Conservation (phyloP, 2,888 invertebrate species). For the Hermaeophaga mercurialis region DNA sequence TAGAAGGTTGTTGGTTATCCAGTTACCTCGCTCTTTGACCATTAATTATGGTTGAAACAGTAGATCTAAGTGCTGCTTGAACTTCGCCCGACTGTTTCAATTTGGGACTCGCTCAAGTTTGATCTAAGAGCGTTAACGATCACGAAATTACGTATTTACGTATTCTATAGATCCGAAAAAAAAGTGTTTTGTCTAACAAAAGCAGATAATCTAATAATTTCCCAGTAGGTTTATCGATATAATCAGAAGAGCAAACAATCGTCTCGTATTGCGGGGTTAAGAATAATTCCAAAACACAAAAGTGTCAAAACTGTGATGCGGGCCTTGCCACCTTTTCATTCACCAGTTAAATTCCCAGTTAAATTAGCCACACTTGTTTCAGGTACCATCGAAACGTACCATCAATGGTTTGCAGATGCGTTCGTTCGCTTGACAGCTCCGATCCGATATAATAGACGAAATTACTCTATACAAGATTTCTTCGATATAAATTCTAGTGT, state of each 20-base stretch:
- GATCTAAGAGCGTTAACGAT: too few species aligned
- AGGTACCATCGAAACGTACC: slow-evolving; percentile 44
- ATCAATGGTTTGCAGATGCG: slow-evolving; percentile 41
- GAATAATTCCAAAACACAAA: slow-evolving; percentile 45
- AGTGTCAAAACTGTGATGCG: slow-evolving; percentile 48
- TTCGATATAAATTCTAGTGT: slow-evolving; percentile 51
- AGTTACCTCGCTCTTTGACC: not conserved
- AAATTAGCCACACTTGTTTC: slow-evolving; percentile 56
- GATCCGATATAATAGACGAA: slow-evolving; percentile 47
- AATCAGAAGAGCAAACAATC: slow-evolving; percentile 24
- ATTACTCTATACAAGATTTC: slow-evolving; percentile 53
- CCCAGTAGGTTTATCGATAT: slow-evolving; percentile 11
- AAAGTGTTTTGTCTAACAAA: too few species aligned
- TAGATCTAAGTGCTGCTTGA: not conserved
- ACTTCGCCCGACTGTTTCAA: not conserved
- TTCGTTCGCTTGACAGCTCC: slow-evolving; percentile 44
- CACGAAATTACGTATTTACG: too few species aligned
- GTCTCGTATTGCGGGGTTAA: slow-evolving; percentile 14
- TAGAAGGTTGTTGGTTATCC: slow-evolving; percentile 1
- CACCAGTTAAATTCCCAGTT: slow-evolving; percentile 40
- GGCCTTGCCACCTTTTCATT: slow-evolving; percentile 42
- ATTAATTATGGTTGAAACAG: slow-evolving; percentile 1
- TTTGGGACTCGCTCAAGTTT: not conserved
- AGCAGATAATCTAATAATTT: too few species aligned
- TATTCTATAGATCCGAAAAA: too few species aligned